Base-by-base conservation (phyloP, 2,888 invertebrate genomes). In the Cantharis rustica region DNA sequence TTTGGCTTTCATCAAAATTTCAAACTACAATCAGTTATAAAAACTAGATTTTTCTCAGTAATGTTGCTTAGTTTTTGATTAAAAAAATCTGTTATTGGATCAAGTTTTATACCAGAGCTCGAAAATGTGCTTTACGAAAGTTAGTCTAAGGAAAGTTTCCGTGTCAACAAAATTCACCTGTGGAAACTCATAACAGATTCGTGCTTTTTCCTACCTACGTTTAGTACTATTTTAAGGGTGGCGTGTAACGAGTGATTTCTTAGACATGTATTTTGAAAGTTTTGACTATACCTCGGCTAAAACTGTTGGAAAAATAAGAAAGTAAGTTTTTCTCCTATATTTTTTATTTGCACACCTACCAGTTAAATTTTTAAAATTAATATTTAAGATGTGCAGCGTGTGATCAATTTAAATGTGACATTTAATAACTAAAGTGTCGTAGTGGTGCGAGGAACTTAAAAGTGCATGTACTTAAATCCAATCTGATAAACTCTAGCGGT, bases 91-190 rank as follows among this genome's bases (percentile, higher is more conserved):
- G n/a, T 47, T 47, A 9, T 1, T 47, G 7, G n/a, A 3, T 1
- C n/a, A 31, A n/a, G 1, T 47, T 47, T 47, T 47, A n/a, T 47
- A 47, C 47, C 47, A 0, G n/a, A 47, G 47, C 63, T 26, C 61
- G 5, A 23, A 74, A 71, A 74, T 27, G 76, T 74, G 31, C 73
- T 10, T n/a, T 15, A 15, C 15, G 62, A 74, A 76, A 79, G 16
- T 71, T 71, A 76, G 69, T 74, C 69, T 76, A 66, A 62, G 27
- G 47, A 16, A 20, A 63, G 47, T 27, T 73, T 71, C 66, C 75
- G 64, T 66, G 71, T 69, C 69, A 71, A 62, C 68, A 75, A 73
- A 77, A 78, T 61, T 77, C 79, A 79, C 79, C 77, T 79, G 79
- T 79, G 77, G 79, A 78, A 79, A 79, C 70, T 68, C 66, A 63